phyloP scores from a whole-genome alignment of 2,888 invertebrate species.

The Rambutsinella grinnellia region DNA sequence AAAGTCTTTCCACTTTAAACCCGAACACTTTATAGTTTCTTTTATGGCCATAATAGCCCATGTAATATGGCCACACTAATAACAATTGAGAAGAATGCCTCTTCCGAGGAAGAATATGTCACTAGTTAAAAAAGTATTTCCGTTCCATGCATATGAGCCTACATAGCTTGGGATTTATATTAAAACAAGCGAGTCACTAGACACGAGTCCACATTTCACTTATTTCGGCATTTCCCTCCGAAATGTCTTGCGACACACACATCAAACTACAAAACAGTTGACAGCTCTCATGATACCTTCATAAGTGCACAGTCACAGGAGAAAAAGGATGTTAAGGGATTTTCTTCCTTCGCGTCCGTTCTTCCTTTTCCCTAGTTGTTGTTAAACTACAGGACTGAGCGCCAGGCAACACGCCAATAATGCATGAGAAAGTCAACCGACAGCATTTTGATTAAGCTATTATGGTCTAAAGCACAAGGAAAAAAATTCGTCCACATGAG shows the following conservation, averaged over 20 bases:
- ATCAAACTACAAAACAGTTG: conserved; percentile 27
- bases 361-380: neutral
- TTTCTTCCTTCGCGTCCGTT: no score
- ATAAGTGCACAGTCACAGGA: conserved; percentile 25
- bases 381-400: neutral
- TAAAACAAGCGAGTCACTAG: neutral
- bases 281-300: conserved; percentile 10
- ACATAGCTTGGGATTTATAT: no score
- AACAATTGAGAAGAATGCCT: no score
- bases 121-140: no score
- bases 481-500: conserved; percentile 28
- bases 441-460: conserved; percentile 36
- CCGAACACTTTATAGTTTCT: no score
- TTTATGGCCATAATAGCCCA: no score
- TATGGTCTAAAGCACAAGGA: conserved; percentile 14
- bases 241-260: neutral
- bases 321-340: conserved; percentile 12
- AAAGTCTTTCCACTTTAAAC: no score
- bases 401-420: conserved; percentile 13
- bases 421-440: conserved; percentile 19
- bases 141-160: no score
- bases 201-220: neutral
- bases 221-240: neutral
- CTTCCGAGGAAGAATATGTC: no score
- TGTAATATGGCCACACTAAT: no score